A percentile compares a stretch with the other conserved stretches of the same genome.
phyloP scores from a whole-genome alignment of 2,888 invertebrate species.

The Xylocampa areola region DNA sequence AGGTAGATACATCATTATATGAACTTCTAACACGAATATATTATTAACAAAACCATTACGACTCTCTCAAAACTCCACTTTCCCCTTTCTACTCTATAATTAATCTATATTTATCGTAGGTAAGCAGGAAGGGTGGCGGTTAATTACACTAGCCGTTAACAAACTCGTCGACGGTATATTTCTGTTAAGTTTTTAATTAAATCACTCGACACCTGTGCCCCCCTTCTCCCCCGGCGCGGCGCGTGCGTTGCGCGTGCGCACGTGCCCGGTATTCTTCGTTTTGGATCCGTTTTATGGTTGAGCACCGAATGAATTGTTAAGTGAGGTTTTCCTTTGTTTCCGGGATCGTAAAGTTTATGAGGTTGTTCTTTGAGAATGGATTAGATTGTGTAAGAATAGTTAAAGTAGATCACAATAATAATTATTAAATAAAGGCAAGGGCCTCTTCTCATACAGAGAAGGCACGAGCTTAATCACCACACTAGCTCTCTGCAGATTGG shows the following conservation, averaged over 20 bases:
- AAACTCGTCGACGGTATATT: conserved; percentile 61
- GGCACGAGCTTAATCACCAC: too few relatives aligned
- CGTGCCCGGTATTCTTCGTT: conserved; percentile 60
- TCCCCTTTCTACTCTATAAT: conserved; percentile 53
- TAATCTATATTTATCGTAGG: conserved; percentile 63
- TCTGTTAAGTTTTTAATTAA: conserved; percentile 76
- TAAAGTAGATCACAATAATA: too few relatives aligned
- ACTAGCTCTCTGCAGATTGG: too few relatives aligned
- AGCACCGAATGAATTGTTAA: conserved; percentile 45
- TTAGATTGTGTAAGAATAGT: neutral
- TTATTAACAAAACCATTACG: conserved; percentile 7
- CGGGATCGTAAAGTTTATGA: conserved; percentile 28
- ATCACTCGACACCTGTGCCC: conserved; percentile 82
- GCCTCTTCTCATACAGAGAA: too few relatives aligned
- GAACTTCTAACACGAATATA: conserved; percentile 1
- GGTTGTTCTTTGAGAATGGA: neutral
- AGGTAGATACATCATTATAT: neutral
- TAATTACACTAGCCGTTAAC: conserved; percentile 64
- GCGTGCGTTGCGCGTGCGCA: conserved; percentile 68
- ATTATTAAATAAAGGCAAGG: neutral
- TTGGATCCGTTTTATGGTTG: conserved; percentile 40
- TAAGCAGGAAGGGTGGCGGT: conserved; percentile 61
- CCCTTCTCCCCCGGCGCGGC: conserved; percentile 30
- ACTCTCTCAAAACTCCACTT: conserved; percentile 10
- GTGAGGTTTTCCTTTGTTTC: conserved; percentile 38